A percentile compares a stretch with the other conserved stretches of the same genome.
These are phyloP conservation scores for Hippopotamyrus pictus DNA, from an alignment of 2,797 vertebrate genomes.

Conservation along the genomic window DNA sequence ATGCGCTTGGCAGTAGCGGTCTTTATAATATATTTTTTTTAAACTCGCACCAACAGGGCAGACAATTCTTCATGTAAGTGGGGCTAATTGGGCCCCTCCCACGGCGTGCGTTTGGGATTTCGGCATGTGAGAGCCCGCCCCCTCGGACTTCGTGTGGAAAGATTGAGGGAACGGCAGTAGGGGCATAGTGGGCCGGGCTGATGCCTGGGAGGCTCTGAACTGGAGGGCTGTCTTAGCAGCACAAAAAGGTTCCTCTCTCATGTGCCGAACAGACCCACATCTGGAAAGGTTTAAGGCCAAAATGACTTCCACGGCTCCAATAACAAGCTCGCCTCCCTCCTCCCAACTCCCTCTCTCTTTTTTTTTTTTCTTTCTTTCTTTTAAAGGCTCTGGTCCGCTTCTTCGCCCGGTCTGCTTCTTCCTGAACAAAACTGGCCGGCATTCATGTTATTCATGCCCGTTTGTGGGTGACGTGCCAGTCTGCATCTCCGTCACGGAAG, in stretches of 20 bases:
- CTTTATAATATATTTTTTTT: background rate
- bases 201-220: background rate
- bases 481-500: background rate
- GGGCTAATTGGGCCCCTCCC: background rate
- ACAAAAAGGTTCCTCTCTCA: slow-evolving; percentile 37
- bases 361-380: slow-evolving; percentile 1
- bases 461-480: background rate
- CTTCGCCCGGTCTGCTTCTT: background rate
- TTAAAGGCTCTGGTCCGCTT: slow-evolving; percentile 24
- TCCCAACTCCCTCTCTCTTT: slow-evolving; percentile 12
- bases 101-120: background rate
- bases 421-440: slow-evolving; percentile 47
- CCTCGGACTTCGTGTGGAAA: background rate
- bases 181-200: no score
- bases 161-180: background rate
- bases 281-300: slow-evolving; percentile 72
- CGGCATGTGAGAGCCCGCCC: background rate
- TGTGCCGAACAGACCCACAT: slow-evolving; percentile 55
- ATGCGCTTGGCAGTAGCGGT: background rate
- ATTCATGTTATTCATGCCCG: background rate
- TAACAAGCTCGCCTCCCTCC: slow-evolving; percentile 52
- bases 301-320: slow-evolving; percentile 68
- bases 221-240: background rate
- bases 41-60: background rate
- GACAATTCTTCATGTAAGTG: background rate